Conservation (phyloP, 2,888 invertebrate species). For the Hirtodrosophila alboralis region DNA sequence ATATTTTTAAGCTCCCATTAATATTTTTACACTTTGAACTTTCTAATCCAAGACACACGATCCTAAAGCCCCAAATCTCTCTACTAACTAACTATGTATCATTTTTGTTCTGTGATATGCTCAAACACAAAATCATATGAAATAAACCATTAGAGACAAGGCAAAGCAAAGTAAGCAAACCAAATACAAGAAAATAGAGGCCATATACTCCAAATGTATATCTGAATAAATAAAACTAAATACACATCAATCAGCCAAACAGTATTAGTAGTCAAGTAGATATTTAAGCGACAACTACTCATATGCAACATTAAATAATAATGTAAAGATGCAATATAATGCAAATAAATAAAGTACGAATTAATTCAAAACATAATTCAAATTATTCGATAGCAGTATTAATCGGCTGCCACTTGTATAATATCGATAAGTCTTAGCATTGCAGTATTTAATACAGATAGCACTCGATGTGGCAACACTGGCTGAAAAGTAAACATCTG, state of each 20-base stretch:
- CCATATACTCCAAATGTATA: constrained; percentile 26
- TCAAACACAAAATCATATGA: constrained; percentile 66
- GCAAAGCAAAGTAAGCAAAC: constrained; percentile 30
- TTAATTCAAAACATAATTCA: constrained; percentile 31
- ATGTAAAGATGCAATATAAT: constrained; percentile 44
- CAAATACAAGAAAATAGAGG: constrained; percentile 42
- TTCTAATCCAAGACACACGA: constrained; percentile 48
- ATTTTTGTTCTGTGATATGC: constrained; percentile 82
- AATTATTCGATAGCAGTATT: neutral
- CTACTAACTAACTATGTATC: constrained; percentile 67
- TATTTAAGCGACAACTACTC: constrained; percentile 55
- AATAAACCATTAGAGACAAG: constrained; percentile 44
- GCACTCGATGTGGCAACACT: constrained; percentile 21
- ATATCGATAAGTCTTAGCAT: constrained; percentile 19
- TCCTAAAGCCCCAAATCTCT: constrained; percentile 46
- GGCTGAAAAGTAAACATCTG: constrained; percentile 1
- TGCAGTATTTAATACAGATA: neutral
- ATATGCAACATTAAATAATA: constrained; percentile 46
- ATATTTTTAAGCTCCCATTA: constrained; percentile 66
- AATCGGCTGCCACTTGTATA: neutral
- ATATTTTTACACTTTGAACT: constrained; percentile 73
- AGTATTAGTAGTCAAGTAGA: constrained; percentile 67
- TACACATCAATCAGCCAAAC: constrained; percentile 62
- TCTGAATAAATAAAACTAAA: constrained; percentile 36
- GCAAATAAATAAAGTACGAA: constrained; percentile 49